phyloP scores from a whole-genome alignment of 2,797 vertebrate species.

The Zalophus californianus region DNA sequence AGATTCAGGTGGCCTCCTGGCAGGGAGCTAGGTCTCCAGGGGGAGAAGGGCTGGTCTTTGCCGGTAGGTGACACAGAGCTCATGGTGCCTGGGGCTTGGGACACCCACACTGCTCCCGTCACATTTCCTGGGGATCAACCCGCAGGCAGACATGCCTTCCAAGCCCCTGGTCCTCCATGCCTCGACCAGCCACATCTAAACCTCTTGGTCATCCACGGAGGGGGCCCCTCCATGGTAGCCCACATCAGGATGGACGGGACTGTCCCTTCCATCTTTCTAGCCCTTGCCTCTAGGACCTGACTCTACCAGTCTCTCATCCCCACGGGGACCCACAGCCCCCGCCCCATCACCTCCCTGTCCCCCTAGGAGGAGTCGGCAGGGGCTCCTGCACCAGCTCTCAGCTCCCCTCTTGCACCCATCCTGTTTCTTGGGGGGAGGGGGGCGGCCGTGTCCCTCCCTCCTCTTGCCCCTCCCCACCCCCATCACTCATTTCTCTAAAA shows the following conservation, averaged over 20 bases:
- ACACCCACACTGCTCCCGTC: neutral
- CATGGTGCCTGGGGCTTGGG: neutral
- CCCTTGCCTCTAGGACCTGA: neutral
- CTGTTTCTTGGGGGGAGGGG: neutral
- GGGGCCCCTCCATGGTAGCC: neutral
- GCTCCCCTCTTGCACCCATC: neutral
- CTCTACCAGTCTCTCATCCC: neutral
- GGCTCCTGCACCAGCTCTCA: neutral
- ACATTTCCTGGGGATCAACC: neutral
- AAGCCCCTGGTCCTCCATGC: neutral
- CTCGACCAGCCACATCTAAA: neutral
- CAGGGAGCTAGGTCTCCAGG: neutral
- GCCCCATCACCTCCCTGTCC: neutral
- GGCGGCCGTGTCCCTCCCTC: neutral
- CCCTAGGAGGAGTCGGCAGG: neutral
- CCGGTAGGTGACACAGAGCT: neutral
- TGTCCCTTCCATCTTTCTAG: neutral
- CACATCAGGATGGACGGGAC: neutral
- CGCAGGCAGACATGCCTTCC: accelerated
- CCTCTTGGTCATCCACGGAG: neutral
- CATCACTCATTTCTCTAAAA: neutral
- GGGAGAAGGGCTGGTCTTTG: neutral
- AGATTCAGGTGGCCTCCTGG: neutral
- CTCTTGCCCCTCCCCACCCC: neutral
- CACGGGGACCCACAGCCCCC: accelerated